Conservation (phyloP, 2,888 invertebrate species). For the Ormyrus labotus region DNA sequence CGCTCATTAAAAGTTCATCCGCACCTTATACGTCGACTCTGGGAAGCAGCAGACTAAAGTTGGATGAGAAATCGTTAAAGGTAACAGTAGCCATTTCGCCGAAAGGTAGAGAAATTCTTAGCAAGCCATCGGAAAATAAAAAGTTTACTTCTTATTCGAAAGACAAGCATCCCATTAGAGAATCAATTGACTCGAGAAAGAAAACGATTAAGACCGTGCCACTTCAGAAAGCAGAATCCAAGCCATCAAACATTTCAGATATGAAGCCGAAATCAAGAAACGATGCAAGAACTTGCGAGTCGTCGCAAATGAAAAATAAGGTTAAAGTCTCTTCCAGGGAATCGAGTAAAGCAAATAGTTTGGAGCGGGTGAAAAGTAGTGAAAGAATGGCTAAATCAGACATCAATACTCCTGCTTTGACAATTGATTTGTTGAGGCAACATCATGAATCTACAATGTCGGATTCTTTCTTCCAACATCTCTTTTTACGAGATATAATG, state of each 20-base stretch:
- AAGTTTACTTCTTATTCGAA: constrained; percentile 54
- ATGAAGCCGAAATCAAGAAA: background rate
- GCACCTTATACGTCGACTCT: constrained; percentile 71
- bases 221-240: constrained; percentile 38
- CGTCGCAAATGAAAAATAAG: constrained; percentile 24
- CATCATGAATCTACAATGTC: constrained; percentile 80
- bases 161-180: constrained; percentile 44
- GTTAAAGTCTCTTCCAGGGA: constrained; percentile 10
- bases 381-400: constrained; percentile 62
- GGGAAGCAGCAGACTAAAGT: constrained; percentile 64
- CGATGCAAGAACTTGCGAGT: constrained; percentile 27
- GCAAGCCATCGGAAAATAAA: constrained; percentile 61
- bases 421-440: constrained; percentile 77
- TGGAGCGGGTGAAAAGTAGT: constrained; percentile 59
- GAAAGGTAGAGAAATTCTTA: constrained; percentile 70
- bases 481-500: constrained; percentile 80
- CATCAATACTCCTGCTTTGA: constrained; percentile 61
- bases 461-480: constrained; percentile 84
- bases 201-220: constrained; percentile 51
- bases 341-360: constrained; percentile 39
- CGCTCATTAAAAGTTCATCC: constrained; percentile 74
- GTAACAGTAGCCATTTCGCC: constrained; percentile 75
- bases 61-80: constrained; percentile 75
- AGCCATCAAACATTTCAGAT: constrained; percentile 11
- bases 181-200: constrained; percentile 51